These are phyloP conservation scores for Ichneumon xanthorius DNA, from an alignment of 2,888 invertebrate genomes.

Conservation along the genomic window DNA sequence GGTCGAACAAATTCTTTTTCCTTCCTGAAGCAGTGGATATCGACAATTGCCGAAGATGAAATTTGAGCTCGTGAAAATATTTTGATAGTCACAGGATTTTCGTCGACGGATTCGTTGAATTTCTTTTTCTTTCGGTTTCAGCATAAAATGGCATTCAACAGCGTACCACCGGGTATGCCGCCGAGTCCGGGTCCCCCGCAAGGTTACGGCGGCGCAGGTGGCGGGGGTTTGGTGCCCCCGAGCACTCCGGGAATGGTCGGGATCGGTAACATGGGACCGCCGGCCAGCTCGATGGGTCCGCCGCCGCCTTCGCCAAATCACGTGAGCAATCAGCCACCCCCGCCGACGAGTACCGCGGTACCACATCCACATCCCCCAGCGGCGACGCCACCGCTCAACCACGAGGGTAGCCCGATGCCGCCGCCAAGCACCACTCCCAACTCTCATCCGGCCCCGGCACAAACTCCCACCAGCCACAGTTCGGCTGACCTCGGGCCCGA, in stretches of 20 bases:
- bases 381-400: constrained; percentile 82
- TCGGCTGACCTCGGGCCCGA: constrained; percentile 82
- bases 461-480: constrained; percentile 80
- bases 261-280: constrained; percentile 87
- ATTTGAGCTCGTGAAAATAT: no score
- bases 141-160: constrained; percentile 89
- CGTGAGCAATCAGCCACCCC: constrained; percentile 78
- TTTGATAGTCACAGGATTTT: no score
- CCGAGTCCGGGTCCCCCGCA: constrained; percentile 88
- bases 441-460: constrained; percentile 82
- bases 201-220: constrained; percentile 85
- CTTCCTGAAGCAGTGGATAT: no score
- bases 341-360: constrained; percentile 64
- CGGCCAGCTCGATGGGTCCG: constrained; percentile 88
- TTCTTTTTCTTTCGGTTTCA: constrained; percentile 83
- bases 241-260: constrained; percentile 81
- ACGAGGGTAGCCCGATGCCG: constrained; percentile 85
- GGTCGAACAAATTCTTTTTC: no score
- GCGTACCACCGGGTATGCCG: constrained; percentile 86
- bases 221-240: constrained; percentile 86
- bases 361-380: constrained; percentile 77
- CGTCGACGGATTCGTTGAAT: no score
- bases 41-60: no score
- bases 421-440: constrained; percentile 87
- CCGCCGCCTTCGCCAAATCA: constrained; percentile 87